These are phyloP conservation scores for Malthinus seriepunctatus DNA, from an alignment of 2,888 invertebrate species.

Conservation along the genomic window DNA sequence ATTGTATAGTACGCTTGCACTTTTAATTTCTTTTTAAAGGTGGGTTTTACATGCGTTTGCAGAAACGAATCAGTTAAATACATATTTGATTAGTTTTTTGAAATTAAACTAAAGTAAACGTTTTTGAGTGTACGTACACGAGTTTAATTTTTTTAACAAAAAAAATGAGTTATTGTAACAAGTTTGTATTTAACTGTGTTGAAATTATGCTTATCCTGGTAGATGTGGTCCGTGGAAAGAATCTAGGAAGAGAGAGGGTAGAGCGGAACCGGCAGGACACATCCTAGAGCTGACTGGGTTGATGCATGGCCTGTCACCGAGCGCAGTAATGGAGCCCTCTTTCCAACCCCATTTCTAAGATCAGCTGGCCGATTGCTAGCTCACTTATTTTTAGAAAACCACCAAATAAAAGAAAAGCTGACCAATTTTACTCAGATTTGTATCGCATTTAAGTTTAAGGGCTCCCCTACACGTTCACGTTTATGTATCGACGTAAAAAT, in stretches of 20 bases:
- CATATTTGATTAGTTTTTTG: not conserved
- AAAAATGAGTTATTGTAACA: not conserved
- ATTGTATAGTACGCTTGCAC: conserved; percentile 27
- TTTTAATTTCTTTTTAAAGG: too few species aligned
- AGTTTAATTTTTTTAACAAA: too few species aligned
- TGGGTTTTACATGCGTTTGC: conserved; percentile 9
- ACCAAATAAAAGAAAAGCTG: not conserved
- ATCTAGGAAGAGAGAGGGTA: conserved; percentile 21
- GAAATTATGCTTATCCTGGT: conserved; percentile 19
- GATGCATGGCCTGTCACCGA: conserved; percentile 46
- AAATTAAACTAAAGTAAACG: too few species aligned
- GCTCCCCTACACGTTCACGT: not conserved
- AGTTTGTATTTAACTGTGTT: conserved; percentile 17
- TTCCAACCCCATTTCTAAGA: conserved; percentile 35
- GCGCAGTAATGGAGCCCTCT: conserved; percentile 44
- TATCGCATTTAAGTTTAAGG: not conserved
- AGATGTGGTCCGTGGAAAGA: conserved; percentile 24
- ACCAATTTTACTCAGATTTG: conserved; percentile 6
- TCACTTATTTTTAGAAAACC: conserved; percentile 14
- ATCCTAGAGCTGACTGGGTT: conserved; percentile 43
- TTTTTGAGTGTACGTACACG: too few species aligned
- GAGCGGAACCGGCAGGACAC: conserved; percentile 34
- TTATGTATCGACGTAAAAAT: not conserved
- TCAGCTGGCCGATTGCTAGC: conserved; percentile 28
- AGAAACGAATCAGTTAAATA: conserved; percentile 12